Percentiles rank a stretch among this genome's conserved stretches.
These are phyloP conservation scores for Scrobipalpa atriplicella DNA, from an alignment of 2,888 invertebrate species.

Conservation along the genomic window DNA sequence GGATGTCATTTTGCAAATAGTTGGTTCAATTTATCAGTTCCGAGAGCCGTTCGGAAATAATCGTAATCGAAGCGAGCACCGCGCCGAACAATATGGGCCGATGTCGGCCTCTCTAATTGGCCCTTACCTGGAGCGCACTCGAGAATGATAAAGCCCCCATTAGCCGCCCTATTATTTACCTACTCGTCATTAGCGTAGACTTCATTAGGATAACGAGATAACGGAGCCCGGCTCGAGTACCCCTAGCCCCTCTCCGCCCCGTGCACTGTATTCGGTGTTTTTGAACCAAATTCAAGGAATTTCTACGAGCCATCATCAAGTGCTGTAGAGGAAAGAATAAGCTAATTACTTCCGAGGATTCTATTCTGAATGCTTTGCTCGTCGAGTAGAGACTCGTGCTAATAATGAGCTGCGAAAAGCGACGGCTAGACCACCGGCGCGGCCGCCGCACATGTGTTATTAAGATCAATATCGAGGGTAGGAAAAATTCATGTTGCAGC, in stretches of 20 bases:
- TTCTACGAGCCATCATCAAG: slow-evolving; percentile 52
- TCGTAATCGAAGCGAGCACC: slow-evolving; percentile 79
- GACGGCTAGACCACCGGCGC: slow-evolving; percentile 52
- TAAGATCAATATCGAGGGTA: slow-evolving; percentile 74
- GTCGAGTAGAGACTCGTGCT: slow-evolving; percentile 30
- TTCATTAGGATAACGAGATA: slow-evolving; percentile 84
- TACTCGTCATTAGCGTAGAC: slow-evolving; percentile 83
- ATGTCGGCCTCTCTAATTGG: slow-evolving; percentile 81
- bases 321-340: slow-evolving; percentile 48
- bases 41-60: slow-evolving; percentile 78
- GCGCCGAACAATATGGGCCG: slow-evolving; percentile 81
- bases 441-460: slow-evolving; percentile 55
- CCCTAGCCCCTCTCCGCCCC: slow-evolving; percentile 53
- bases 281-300: slow-evolving; percentile 63
- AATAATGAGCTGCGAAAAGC: slow-evolving; percentile 38
- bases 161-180: slow-evolving; percentile 83
- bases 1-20: slow-evolving; percentile 77
- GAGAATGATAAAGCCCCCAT: slow-evolving; percentile 83
- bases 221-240: slow-evolving; percentile 73
- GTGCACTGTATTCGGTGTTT: slow-evolving; percentile 71
- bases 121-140: slow-evolving; percentile 83
- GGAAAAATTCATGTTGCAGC: slow-evolving; percentile 71
- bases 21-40: slow-evolving; percentile 81
- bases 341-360: slow-evolving; percentile 66
- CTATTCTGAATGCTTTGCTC: slow-evolving; percentile 33